Percentiles rank a stretch among this genome's conserved stretches.
These are phyloP conservation scores for Lasioglossum leucozonium DNA, from an alignment of 2,888 invertebrate genomes.

Conservation along the genomic window DNA sequence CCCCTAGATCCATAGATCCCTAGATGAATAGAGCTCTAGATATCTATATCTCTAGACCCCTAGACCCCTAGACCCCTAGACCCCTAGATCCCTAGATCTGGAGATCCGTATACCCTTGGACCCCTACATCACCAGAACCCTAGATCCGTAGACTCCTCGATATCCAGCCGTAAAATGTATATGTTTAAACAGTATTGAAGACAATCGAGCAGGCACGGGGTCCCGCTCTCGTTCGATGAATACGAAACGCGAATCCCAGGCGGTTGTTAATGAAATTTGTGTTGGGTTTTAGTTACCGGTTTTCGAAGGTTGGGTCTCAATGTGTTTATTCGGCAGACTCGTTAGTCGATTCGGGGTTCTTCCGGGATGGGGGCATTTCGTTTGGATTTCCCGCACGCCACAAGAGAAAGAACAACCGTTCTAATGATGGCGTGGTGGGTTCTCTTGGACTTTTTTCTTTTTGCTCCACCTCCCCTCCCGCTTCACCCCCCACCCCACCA, in stretches of 20 bases:
- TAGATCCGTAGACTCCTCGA: too few species aligned
- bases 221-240: neutral
- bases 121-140: too few species aligned
- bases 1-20: too few species aligned
- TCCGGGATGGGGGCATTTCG: neutral
- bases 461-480: too few species aligned
- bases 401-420: neutral
- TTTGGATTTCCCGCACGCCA: slow-evolving; percentile 3
- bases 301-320: neutral
- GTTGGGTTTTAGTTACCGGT: neutral
- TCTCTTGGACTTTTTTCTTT: neutral
- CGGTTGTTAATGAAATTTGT: neutral
- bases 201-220: neutral
- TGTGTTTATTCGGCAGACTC: slow-evolving; percentile 2
- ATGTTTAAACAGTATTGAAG: too few species aligned
- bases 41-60: too few species aligned
- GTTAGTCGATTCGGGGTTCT: neutral
- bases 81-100: too few species aligned
- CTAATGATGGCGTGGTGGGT: neutral
- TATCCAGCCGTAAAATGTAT: too few species aligned
- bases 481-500: too few species aligned
- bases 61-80: too few species aligned
- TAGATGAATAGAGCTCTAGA: too few species aligned
- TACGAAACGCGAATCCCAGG: neutral
- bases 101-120: too few species aligned